Evolutionary conservation across 2,888 invertebrate species (phyloP).

Genomic region (Zaprionus lineosus): DNA sequence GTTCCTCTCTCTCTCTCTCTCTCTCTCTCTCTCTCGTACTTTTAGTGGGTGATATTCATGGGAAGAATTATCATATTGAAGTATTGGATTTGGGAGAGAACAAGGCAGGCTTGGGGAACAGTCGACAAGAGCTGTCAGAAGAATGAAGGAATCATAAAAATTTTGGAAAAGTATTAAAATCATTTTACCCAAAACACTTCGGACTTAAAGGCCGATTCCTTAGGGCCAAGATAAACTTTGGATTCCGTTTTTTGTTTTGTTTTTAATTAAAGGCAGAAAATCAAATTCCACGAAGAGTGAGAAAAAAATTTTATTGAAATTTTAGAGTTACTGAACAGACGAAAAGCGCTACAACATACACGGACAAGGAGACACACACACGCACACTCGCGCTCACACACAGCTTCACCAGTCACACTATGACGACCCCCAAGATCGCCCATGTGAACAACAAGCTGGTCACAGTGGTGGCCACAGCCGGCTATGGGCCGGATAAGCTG

Average conservation of each 20-base stretch:
- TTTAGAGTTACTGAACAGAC: too few species aligned
- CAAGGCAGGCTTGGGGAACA: slow-evolving; percentile 29
- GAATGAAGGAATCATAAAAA: slow-evolving; percentile 27
- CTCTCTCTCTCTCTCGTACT: too few species aligned
- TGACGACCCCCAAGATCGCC: slow-evolving; percentile 40
- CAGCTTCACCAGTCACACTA: too few species aligned
- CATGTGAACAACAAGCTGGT: slow-evolving; percentile 88
- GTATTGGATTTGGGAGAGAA: too few species aligned
- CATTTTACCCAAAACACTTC: slow-evolving; percentile 33
- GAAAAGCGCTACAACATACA: too few species aligned
- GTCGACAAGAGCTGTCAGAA: slow-evolving; percentile 13
- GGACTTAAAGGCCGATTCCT: slow-evolving; percentile 25
- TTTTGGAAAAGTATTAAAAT: slow-evolving; percentile 21
- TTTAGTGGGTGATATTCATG: too few species aligned
- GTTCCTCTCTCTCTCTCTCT: too few species aligned
- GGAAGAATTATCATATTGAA: too few species aligned
- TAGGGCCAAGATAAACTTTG: slow-evolving; percentile 14
- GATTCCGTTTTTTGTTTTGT: slow-evolving; percentile 21
- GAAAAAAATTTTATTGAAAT: slow-evolving; percentile 7
- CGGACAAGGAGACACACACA: too few species aligned
- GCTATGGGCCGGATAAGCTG: slow-evolving; percentile 97
- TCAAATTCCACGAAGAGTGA: background rate
- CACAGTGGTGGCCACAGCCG: slow-evolving; percentile 98
- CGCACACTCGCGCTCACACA: too few species aligned
- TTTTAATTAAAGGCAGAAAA: too few species aligned